Evolutionary conservation across 35 echinoderm and acorn worm species (phyloP), one percentile per base, ranked within the genome.

Genomic region (Anneissia japonica): DNA sequence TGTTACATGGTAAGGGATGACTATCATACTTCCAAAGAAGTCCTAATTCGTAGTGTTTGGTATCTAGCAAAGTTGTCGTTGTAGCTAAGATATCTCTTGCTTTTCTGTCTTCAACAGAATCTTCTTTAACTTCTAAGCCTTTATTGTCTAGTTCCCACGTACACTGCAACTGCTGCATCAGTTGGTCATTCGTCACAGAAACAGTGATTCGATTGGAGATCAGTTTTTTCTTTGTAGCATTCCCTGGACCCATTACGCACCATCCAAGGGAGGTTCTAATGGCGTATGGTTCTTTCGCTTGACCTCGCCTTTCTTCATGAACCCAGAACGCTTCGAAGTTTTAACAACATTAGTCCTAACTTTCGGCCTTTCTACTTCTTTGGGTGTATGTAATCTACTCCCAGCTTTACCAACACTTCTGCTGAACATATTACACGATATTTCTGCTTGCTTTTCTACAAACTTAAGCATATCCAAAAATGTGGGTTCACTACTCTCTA

Each of bases 91-190:
- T 87, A 12, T 28, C 38, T 31, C 79, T 80, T 14, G 37, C 86
- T 46, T 76, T 87, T 7, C 28, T 12, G 45, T 88, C 43, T 56
- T 86, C 46, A 38, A 86, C 72, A 38, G 74, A 86, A 9, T 77
- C 74, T 39, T 36, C 31, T 1, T 39, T 0, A n/a, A 77, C 86
- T 9, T 23, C 72, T 31, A 86, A 4, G 12, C 34, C 26, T 26
- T 1, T 34, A 81, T 79, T 33, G 10, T 88, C 77, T 0, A 81
- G 40, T 30, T 39, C 79, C 76, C 77, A 72, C 16, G 74, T 34
- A 17, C 38, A 43, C 39, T 86, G 37, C n/a, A 86, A 39, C 40
- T 88, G 76, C 1, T 88, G 14, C 0, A 88, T 31, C 9, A 88
- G 32, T 43, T 14, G 4, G 26, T 73, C 39, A 14, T 43, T 43